A percentile compares a stretch with the other conserved stretches of the same genome.
Conservation (phyloP, 2,888 invertebrate genomes). For the Tubulanus polymorphus region DNA sequence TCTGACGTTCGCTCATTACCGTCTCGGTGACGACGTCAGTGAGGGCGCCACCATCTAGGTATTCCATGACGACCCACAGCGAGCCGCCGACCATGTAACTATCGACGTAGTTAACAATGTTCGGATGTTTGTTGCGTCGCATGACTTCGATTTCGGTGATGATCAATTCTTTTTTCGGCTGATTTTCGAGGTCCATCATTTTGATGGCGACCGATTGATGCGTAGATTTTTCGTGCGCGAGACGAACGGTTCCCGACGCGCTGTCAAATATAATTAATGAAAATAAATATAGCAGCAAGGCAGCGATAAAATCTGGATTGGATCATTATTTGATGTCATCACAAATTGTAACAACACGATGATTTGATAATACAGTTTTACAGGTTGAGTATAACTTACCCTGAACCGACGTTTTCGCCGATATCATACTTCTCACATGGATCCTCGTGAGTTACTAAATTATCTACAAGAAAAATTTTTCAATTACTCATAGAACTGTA, state of each 20-base stretch:
- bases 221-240: slow-evolving; percentile 73
- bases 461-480: slow-evolving; percentile 46
- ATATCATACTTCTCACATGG: slow-evolving; percentile 76
- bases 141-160: slow-evolving; percentile 77
- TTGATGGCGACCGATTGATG: slow-evolving; percentile 77
- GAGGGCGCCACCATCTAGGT: slow-evolving; percentile 79
- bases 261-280: slow-evolving; percentile 38
- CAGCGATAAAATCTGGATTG: not conserved
- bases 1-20: slow-evolving; percentile 93
- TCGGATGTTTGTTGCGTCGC: slow-evolving; percentile 73
- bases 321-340: no score
- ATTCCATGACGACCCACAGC: slow-evolving; percentile 95
- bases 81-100: slow-evolving; percentile 88
- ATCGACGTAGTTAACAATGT: slow-evolving; percentile 91
- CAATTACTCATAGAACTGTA: no score
- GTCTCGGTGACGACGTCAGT: slow-evolving; percentile 98
- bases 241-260: slow-evolving; percentile 88
- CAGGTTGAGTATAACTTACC: slow-evolving; percentile 54
- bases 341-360: no score
- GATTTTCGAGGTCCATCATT: slow-evolving; percentile 90
- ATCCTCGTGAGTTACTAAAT: slow-evolving; percentile 78
- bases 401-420: slow-evolving; percentile 81
- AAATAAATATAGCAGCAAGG: not conserved
- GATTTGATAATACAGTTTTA: no score
- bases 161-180: slow-evolving; percentile 92